These are phyloP conservation scores for Morone saxatilis DNA, from an alignment of 2,113 vertebrate genomes.

Conservation along the genomic window DNA sequence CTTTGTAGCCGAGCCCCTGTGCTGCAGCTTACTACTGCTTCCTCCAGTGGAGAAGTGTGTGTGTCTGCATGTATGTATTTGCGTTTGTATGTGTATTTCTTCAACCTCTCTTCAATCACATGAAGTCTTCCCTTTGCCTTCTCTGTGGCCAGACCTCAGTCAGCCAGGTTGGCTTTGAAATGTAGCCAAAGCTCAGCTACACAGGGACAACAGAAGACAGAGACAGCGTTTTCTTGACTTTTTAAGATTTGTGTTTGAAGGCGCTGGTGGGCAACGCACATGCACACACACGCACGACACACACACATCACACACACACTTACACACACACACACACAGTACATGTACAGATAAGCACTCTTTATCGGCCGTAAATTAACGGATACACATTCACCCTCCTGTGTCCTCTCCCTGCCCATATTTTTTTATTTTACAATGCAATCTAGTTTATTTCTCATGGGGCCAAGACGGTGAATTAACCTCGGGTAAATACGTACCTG, in stretches of 20 bases:
- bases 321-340: not conserved
- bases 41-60: conserved; percentile 12
- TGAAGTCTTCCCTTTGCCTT: conserved; percentile 7
- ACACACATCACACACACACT: not conserved
- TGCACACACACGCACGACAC: not conserved
- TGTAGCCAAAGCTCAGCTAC: conserved; percentile 34
- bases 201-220: conserved; percentile 16
- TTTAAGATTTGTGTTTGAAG: conserved; percentile 40
- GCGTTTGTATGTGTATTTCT: conserved; percentile 35
- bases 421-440: conserved; percentile 39
- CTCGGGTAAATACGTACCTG: conserved; percentile 61
- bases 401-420: not conserved
- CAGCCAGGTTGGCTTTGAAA: conserved; percentile 52
- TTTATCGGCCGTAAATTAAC: conserved; percentile 11
- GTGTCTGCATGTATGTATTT: not conserved
- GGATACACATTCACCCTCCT: conserved; percentile 5
- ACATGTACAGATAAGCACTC: not conserved
- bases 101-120: conserved; percentile 41
- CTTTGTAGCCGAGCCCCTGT: conserved; percentile 52
- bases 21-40: conserved; percentile 34
- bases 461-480: conserved; percentile 52
- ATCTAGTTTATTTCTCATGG: conserved; percentile 63
- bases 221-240: conserved; percentile 19
- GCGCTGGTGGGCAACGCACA: not conserved
- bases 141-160: conserved; percentile 29